Conservation (phyloP, 2,888 invertebrate species). For the Pristionchus entomophagus region DNA sequence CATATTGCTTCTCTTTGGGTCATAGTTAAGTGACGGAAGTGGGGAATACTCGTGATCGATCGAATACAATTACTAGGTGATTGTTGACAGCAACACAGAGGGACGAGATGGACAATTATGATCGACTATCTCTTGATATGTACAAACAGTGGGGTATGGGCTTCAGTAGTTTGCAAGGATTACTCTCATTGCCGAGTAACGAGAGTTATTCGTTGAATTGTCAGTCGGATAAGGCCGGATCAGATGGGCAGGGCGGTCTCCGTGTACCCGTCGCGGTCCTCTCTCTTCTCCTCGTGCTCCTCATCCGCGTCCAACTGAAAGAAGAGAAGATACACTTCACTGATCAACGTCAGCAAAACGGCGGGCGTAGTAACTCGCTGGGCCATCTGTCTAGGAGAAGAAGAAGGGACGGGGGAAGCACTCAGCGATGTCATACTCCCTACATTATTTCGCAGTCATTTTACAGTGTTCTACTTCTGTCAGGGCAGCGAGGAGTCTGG, state of each 20-base stretch:
- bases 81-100: conserved; percentile 28
- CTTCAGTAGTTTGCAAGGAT: no score
- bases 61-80: conserved; percentile 34
- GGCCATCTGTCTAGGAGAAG: neutral
- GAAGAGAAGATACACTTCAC: neutral
- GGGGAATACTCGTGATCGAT: conserved; percentile 31
- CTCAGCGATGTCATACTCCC: neutral
- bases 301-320: conserved; percentile 70
- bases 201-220: neutral
- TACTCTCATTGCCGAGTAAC: no score
- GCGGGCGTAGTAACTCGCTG: neutral
- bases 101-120: conserved; percentile 23
- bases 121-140: conserved; percentile 42
- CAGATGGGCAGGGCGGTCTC: conserved; percentile 26
- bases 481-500: neutral
- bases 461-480: neutral
- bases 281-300: conserved; percentile 60
- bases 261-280: conserved; percentile 59
- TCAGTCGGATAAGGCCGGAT: no score
- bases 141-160: neutral
- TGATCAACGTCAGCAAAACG: neutral
- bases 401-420: neutral
- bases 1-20: conserved; percentile 29
- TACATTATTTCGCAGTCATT: no score
- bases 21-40: conserved; percentile 15